Conservation (phyloP, 2,797 vertebrate genomes). For the Macropus fuliginosus region DNA sequence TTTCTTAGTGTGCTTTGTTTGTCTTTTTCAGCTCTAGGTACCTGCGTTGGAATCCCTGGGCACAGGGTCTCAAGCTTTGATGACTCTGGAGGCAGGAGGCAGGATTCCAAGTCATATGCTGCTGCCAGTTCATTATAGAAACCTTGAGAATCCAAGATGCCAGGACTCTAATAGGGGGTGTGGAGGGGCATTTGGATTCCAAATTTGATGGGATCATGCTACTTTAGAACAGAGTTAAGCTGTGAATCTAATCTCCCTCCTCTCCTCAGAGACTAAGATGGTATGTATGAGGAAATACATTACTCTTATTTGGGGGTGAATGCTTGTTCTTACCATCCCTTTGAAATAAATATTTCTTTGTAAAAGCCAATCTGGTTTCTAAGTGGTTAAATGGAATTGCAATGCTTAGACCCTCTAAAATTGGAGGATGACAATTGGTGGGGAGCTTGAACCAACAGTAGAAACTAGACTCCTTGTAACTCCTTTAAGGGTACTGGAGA, state of each 20-base stretch:
- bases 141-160: background rate
- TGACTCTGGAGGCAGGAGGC: background rate
- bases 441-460: too few species aligned
- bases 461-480: too few species aligned
- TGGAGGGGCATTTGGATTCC: background rate
- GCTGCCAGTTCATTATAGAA: background rate
- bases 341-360: too few species aligned
- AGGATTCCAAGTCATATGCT: background rate
- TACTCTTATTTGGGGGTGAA: background rate
- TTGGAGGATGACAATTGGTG: too few species aligned
- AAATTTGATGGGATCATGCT: background rate
- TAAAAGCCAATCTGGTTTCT: too few species aligned
- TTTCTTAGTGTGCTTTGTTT: background rate
- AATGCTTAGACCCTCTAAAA: too few species aligned
- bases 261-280: background rate
- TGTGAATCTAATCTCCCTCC: background rate
- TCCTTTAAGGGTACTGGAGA: too few species aligned
- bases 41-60: background rate
- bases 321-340: background rate
- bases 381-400: too few species aligned
- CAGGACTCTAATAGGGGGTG: background rate
- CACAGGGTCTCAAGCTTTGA: background rate
- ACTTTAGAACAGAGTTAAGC: background rate
- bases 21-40: background rate
- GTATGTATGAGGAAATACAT: background rate